Percentiles rank a stretch among this genome's conserved stretches.
phyloP scores from a whole-genome alignment of 1,140 invertebrate species.

The Aphis gossypii region DNA sequence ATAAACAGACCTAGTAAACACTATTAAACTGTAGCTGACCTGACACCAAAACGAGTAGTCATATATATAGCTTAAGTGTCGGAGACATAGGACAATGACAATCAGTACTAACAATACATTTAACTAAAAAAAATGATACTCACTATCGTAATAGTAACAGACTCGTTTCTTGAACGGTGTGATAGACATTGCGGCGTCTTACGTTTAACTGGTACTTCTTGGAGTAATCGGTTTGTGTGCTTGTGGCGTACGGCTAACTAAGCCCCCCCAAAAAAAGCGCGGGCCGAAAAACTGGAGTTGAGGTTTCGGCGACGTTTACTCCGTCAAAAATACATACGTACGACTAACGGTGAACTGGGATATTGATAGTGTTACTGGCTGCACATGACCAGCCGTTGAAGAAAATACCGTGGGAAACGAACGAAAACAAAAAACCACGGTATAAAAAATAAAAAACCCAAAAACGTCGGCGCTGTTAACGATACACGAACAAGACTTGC shows the following conservation, averaged over 20 bases:
- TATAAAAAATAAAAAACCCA: background rate
- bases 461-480: background rate
- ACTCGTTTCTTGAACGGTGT: constrained; percentile 88
- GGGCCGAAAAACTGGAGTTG: background rate
- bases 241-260: background rate
- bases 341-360: background rate
- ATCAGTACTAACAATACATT: background rate
- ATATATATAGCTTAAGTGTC: too few species aligned
- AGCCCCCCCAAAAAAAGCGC: background rate
- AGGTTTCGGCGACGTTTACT: background rate
- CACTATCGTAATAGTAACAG: constrained; percentile 99
- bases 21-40: background rate
- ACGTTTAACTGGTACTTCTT: background rate
- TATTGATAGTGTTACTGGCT: background rate
- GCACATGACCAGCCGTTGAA: background rate
- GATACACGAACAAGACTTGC: background rate
- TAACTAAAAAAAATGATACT: constrained; percentile 68
- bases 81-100: background rate
- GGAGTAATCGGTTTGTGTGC: background rate
- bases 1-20: background rate
- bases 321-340: background rate
- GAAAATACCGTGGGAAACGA: background rate
- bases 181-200: constrained; percentile 44
- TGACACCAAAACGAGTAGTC: background rate
- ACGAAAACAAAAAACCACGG: background rate